Evolutionary conservation across 2,888 invertebrate species (phyloP).

Genomic region (Nephrotoma flavescens): DNA sequence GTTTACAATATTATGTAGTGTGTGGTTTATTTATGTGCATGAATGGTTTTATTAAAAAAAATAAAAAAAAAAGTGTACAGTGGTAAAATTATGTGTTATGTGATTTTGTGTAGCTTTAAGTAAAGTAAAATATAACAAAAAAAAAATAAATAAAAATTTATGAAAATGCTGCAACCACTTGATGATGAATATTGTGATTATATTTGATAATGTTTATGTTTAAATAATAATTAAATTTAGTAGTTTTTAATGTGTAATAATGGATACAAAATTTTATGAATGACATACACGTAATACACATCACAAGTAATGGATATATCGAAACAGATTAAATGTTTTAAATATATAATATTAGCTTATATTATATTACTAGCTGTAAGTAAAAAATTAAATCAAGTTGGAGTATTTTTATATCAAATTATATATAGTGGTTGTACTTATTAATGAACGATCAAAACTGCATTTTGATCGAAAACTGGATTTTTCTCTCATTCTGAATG

Average conservation of each 20-base stretch:
- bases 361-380: conserved; percentile 2
- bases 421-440: not conserved
- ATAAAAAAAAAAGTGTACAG: not conserved
- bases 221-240: not conserved
- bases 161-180: not conserved
- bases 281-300: not conserved
- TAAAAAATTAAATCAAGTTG: not conserved
- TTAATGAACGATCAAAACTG: not conserved
- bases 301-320: not conserved
- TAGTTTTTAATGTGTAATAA: not conserved
- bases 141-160: not conserved
- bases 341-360: not conserved
- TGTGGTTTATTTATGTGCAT: not conserved
- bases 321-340: conserved; percentile 5
- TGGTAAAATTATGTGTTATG: not conserved
- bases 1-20: not conserved
- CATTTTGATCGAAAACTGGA: not conserved
- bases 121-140: not conserved
- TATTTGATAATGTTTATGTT: not conserved
- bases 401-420: not conserved
- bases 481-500: not conserved
- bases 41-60: not conserved
- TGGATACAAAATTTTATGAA: not conserved
- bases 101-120: not conserved
- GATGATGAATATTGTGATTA: not conserved